Percentiles rank a stretch among this genome's conserved stretches.
Conservation (phyloP, 2,888 invertebrate genomes). For the Tethea ocularis region DNA sequence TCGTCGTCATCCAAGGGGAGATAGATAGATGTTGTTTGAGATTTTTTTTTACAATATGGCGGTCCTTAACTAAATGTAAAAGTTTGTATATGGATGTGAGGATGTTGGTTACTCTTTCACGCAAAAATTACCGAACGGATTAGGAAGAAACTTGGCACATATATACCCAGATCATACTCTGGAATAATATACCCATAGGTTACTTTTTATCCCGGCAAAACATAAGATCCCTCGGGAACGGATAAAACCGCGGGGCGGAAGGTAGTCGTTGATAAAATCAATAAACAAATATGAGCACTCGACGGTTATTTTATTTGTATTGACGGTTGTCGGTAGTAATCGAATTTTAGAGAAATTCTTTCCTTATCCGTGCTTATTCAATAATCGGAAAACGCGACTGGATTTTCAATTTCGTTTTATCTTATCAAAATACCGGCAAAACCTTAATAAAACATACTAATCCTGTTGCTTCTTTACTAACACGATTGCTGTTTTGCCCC, state of each 20-base stretch:
- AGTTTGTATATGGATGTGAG: not conserved
- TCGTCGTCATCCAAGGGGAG: not conserved
- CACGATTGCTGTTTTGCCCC: too few relatives aligned
- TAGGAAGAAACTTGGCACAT: too few relatives aligned
- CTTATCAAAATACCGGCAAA: not conserved
- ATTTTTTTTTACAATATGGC: not conserved
- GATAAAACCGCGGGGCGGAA: too few relatives aligned
- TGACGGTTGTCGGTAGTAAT: not conserved
- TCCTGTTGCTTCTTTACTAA: too few relatives aligned
- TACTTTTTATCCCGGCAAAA: too few relatives aligned
- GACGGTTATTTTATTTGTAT: not conserved
- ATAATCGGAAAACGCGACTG: not conserved
- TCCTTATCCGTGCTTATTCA: not conserved
- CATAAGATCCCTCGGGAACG: too few relatives aligned
- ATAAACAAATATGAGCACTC: too few relatives aligned
- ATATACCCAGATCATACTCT: too few relatives aligned
- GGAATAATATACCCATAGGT: too few relatives aligned
- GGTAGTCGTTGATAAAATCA: not conserved
- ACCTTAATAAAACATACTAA: not conserved
- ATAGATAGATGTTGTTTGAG: constrained; percentile 7
- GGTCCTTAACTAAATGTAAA: not conserved
- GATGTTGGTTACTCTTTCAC: not conserved
- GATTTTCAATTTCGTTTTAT: not conserved
- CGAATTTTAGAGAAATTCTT: not conserved
- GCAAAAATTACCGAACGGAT: too few relatives aligned